phyloP scores from a whole-genome alignment of 2,113 vertebrate species.

The Psittacula cyanocephala region DNA sequence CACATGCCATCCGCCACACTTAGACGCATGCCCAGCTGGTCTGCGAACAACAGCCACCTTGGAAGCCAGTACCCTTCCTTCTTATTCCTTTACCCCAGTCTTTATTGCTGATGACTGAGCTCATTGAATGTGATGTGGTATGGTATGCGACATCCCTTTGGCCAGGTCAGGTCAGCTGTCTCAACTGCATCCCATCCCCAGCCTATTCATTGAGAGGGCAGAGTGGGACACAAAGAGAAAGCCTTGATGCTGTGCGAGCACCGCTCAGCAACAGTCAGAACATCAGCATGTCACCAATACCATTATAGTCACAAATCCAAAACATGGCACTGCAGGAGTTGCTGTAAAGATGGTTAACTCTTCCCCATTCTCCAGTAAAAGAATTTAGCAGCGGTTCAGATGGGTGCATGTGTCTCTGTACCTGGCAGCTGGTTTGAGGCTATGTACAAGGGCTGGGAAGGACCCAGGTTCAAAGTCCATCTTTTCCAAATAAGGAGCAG shows the following conservation, averaged over 20 bases:
- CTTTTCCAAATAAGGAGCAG: neutral
- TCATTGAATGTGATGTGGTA: neutral
- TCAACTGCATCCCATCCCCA: neutral
- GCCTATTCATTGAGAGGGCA: neutral
- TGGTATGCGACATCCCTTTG: neutral
- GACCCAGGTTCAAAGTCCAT: neutral
- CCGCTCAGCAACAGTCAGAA: neutral
- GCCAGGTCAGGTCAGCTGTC: neutral
- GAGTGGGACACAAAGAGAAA: neutral
- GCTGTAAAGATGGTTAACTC: neutral
- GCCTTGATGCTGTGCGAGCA: neutral
- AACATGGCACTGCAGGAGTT: neutral
- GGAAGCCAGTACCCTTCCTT: neutral
- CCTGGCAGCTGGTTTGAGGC: neutral
- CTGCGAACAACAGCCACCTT: neutral
- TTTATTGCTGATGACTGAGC: neutral
- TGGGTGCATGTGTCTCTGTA: rapidly evolving
- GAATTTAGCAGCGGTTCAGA: neutral
- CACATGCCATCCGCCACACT: too few species aligned
- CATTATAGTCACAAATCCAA: neutral
- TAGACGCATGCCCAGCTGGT: rapidly evolving
- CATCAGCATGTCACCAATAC: rapidly evolving
- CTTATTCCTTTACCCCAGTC: neutral
- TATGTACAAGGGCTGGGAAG: neutral
- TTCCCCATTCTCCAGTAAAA: neutral